Evolutionary conservation across 2,113 vertebrate species (phyloP).

Genomic region (Oncorhynchus gorbuscha): DNA sequence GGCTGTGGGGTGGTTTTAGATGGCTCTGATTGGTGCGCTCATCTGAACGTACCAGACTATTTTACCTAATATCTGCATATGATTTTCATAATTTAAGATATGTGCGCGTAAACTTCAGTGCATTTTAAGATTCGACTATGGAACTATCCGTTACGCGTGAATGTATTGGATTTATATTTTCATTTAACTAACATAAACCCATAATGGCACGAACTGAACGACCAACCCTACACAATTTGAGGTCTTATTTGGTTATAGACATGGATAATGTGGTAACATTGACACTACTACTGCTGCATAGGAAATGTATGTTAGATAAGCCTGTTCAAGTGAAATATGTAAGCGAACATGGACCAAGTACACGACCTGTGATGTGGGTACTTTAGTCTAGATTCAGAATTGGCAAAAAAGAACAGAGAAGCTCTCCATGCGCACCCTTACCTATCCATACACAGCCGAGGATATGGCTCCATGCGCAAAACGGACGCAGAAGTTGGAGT

Average conservation of each 20-base stretch:
- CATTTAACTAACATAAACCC: background rate
- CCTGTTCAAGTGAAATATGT: background rate
- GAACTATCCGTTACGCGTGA: background rate
- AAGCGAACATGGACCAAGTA: background rate
- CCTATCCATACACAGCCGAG: background rate
- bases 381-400: background rate
- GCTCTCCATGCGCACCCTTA: background rate
- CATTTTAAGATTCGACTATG: background rate
- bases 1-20: background rate
- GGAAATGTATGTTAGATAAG: background rate
- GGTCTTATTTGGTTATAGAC: background rate
- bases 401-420: background rate
- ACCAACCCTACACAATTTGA: background rate
- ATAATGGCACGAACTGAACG: background rate
- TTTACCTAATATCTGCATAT: no score
- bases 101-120: no score
- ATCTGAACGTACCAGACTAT: background rate
- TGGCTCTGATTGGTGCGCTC: background rate
- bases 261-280: background rate
- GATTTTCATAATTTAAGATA: no score
- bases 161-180: background rate
- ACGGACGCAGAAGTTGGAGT: slow-evolving; percentile 20
- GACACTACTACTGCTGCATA: background rate
- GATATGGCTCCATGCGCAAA: slow-evolving; percentile 53
- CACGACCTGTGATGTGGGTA: background rate